These are phyloP conservation scores for Conchocele bisecta DNA, from an alignment of 2,888 invertebrate species.

Conservation along the genomic window DNA sequence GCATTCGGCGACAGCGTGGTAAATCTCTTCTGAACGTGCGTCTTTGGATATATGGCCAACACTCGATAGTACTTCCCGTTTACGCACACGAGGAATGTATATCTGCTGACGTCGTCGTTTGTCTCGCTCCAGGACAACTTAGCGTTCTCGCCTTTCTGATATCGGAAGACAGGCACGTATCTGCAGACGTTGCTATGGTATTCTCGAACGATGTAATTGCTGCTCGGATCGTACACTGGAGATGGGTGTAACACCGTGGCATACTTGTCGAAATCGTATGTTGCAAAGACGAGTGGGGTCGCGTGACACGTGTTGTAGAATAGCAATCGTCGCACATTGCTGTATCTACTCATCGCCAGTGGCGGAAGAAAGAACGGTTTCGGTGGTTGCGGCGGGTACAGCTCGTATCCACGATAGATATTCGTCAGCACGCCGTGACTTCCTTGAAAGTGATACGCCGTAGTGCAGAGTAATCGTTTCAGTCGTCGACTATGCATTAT, in stretches of 20 bases:
- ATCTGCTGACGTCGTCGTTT: slow-evolving; percentile 1
- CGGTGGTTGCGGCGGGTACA: background rate
- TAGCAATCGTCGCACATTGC: background rate
- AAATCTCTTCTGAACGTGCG: background rate
- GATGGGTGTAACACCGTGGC: background rate
- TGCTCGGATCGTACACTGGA: background rate
- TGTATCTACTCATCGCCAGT: background rate
- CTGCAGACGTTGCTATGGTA: background rate
- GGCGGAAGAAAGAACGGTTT: background rate
- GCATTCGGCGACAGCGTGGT: too few relatives aligned
- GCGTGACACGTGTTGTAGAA: slow-evolving; percentile 5
- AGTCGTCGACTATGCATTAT: background rate
- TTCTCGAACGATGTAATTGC: background rate
- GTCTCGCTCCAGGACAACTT: background rate
- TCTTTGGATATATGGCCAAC: background rate
- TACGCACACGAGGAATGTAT: background rate
- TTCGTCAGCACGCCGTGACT: background rate
- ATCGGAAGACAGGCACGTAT: background rate
- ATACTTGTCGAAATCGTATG: background rate
- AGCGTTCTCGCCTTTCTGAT: background rate
- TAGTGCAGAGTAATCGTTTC: background rate
- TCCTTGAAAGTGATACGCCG: slow-evolving; percentile 2
- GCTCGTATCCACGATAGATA: background rate
- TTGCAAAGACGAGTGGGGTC: background rate
- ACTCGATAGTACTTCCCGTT: background rate